These are phyloP conservation scores for Cephus sareptanus DNA, from an alignment of 2,888 invertebrate species.

Conservation along the genomic window DNA sequence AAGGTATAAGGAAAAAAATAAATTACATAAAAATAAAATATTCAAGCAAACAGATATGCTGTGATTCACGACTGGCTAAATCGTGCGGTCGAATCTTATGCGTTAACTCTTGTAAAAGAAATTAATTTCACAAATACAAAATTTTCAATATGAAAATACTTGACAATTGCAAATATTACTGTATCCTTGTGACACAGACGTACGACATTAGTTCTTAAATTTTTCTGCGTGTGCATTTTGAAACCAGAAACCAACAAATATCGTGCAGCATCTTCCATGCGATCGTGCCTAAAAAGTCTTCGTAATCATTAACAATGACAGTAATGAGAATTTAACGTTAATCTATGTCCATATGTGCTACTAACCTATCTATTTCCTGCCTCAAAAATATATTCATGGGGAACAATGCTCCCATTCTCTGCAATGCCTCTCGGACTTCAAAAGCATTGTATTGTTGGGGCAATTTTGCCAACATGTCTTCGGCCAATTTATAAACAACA, in stretches of 20 bases:
- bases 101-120: no score
- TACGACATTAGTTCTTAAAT: no score
- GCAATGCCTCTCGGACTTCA: conserved; percentile 89
- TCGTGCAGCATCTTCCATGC: no score
- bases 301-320: background rate
- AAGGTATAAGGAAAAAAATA: background rate
- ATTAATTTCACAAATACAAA: no score
- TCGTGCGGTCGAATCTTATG: no score
- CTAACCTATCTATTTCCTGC: conserved; percentile 72
- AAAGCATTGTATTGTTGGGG: conserved; percentile 89
- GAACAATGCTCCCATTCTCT: conserved; percentile 90
- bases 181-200: no score
- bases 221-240: no score
- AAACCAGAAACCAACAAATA: no score
- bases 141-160: no score
- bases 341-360: background rate
- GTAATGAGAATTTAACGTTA: background rate
- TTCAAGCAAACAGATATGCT: background rate
- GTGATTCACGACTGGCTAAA: no score
- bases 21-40: conserved; percentile 1
- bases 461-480: conserved; percentile 90
- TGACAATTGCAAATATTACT: no score
- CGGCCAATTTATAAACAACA: conserved; percentile 90
- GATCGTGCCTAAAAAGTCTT: no score
- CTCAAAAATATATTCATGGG: conserved; percentile 96